Conservation (phyloP, 2,113 vertebrate species). For the Holacanthus passer region DNA sequence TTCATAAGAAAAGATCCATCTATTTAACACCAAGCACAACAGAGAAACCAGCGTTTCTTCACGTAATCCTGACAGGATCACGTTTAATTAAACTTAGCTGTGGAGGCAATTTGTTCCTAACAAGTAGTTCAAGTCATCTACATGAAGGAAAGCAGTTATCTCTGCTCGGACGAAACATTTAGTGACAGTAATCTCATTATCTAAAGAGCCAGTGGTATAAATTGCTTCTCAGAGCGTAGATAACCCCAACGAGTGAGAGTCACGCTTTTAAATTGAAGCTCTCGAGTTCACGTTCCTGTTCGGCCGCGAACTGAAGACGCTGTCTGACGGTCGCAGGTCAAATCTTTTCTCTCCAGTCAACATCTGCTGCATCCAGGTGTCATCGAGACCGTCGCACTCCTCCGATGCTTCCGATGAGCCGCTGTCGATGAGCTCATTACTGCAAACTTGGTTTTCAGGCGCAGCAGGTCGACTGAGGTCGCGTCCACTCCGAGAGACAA, state of each 20-base stretch:
- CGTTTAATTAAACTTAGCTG: not conserved
- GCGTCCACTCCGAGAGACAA: not conserved
- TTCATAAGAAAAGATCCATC: too few relatives aligned
- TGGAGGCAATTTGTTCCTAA: not conserved
- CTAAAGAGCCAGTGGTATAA: not conserved
- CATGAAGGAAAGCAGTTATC: not conserved
- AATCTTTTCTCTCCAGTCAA: not conserved
- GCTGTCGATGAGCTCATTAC: not conserved
- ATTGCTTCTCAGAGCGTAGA: not conserved
- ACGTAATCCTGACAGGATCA: not conserved
- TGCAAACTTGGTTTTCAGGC: not conserved
- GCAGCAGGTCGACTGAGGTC: not conserved
- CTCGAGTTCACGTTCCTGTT: not conserved
- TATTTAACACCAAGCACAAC: not conserved
- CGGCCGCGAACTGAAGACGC: not conserved
- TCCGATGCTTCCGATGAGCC: not conserved
- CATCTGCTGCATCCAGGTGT: too few relatives aligned
- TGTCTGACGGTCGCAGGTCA: not conserved
- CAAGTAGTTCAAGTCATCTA: not conserved
- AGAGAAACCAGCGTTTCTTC: not conserved
- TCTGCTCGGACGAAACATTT: not conserved
- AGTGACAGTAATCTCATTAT: not conserved
- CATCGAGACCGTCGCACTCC: not conserved
- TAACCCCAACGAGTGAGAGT: not conserved
- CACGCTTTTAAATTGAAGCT: conserved; percentile 17